Percentiles rank a stretch among this genome's conserved stretches.
Evolutionary conservation across 2,888 invertebrate genomes (phyloP).

Genomic region (Temnothorax rugatulus): DNA sequence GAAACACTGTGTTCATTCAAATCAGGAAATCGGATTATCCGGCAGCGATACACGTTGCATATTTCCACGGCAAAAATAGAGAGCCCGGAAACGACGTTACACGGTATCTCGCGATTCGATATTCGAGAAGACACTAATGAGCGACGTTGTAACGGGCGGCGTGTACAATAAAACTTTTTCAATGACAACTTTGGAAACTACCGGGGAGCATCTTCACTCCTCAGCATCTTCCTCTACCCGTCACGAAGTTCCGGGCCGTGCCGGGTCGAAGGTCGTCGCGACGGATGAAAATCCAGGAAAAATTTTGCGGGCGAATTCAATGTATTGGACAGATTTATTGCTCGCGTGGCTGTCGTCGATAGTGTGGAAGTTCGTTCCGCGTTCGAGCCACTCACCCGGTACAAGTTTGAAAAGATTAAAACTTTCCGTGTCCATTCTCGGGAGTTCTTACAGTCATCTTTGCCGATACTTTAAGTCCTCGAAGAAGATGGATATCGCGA

Average conservation of each 20-base stretch:
- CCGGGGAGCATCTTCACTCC: background rate
- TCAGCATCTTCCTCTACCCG: background rate
- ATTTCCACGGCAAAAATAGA: background rate
- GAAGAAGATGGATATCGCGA: slow-evolving; percentile 55
- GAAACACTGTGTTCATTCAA: background rate
- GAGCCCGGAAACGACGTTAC: background rate
- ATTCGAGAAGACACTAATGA: slow-evolving; percentile 43
- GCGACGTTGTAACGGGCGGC: slow-evolving; percentile 23
- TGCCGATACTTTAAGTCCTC: slow-evolving; percentile 51
- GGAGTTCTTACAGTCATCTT: slow-evolving; percentile 55
- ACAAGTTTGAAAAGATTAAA: slow-evolving; percentile 57
- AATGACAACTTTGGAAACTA: slow-evolving; percentile 51
- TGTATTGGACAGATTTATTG: slow-evolving; percentile 54
- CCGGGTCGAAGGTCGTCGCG: slow-evolving; percentile 20
- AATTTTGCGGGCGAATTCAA: slow-evolving; percentile 52
- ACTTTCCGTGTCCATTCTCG: slow-evolving; percentile 53
- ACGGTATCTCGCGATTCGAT: background rate
- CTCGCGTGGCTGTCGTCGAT: slow-evolving; percentile 57
- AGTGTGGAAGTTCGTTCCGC: slow-evolving; percentile 44
- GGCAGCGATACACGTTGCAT: background rate
- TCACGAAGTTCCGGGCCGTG: slow-evolving; percentile 9
- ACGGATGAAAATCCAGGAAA: slow-evolving; percentile 42
- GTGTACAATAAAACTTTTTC: slow-evolving; percentile 46
- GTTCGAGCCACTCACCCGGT: slow-evolving; percentile 45
- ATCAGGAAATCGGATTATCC: slow-evolving; percentile 14